phyloP scores from a whole-genome alignment of 1,140 invertebrate species.

The Drosophila trapezifrons region DNA sequence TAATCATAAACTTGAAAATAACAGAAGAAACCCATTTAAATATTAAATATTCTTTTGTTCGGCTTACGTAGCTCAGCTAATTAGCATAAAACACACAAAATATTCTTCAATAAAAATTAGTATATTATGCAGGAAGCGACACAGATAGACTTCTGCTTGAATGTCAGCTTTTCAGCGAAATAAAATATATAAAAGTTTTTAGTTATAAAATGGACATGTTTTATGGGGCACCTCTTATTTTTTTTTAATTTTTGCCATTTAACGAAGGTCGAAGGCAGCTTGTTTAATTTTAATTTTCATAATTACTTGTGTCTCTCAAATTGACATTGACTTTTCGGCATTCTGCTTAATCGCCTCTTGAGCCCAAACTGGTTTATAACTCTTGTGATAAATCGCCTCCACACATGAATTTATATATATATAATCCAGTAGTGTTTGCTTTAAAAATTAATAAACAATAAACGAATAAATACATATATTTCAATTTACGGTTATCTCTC shows the following conservation, averaged over 20 bases:
- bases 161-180: slow-evolving; percentile 4
- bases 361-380: slow-evolving; percentile 42
- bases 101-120: slow-evolving; percentile 26
- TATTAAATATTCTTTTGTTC: slow-evolving; percentile 58
- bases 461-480: slow-evolving; percentile 30
- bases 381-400: slow-evolving; percentile 23
- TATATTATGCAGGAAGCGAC: slow-evolving; percentile 40
- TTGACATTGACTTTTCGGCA: slow-evolving; percentile 53
- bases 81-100: slow-evolving; percentile 43
- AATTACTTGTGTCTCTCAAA: slow-evolving; percentile 15
- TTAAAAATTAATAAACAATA: slow-evolving; percentile 42
- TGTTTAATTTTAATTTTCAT: slow-evolving; percentile 9
- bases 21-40: slow-evolving; percentile 43
- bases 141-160: slow-evolving; percentile 14
- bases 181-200: slow-evolving; percentile 8
- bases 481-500: slow-evolving; percentile 36
- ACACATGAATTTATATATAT: not conserved
- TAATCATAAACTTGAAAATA: slow-evolving; percentile 31
- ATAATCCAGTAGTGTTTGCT: slow-evolving; percentile 25
- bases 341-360: slow-evolving; percentile 22
- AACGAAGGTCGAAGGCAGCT: slow-evolving; percentile 8
- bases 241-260: not conserved
- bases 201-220: slow-evolving; percentile 8
- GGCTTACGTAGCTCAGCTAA: not conserved
- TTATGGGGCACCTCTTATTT: not conserved